A percentile compares a stretch with the other conserved stretches of the same genome.
These are phyloP conservation scores for Dendropsophus ebraccatus DNA, from an alignment of 2,113 vertebrate genomes.

Conservation along the genomic window DNA sequence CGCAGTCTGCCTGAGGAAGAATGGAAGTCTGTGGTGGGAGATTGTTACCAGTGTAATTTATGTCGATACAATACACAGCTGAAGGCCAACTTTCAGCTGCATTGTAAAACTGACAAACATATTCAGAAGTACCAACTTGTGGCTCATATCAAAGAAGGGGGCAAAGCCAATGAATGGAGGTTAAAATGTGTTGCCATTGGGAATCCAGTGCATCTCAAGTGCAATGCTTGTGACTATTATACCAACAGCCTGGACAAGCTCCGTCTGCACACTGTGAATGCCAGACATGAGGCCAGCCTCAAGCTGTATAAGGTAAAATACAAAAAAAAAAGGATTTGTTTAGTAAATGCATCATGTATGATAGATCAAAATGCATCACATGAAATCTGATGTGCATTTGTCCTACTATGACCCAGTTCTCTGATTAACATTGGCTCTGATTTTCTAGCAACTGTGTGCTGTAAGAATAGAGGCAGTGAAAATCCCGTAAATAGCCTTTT, in stretches of 20 bases:
- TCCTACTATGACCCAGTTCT: neutral
- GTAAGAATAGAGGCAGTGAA: slow-evolving; percentile 72
- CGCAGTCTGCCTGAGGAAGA: slow-evolving; percentile 93
- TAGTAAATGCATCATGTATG: no score
- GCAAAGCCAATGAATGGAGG: slow-evolving; percentile 97
- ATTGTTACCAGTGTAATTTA: slow-evolving; percentile 96
- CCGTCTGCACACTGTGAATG: slow-evolving; percentile 93
- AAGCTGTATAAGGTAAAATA: slow-evolving; percentile 96
- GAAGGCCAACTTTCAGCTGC: slow-evolving; percentile 98
- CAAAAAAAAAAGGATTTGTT: no score
- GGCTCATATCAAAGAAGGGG: slow-evolving; percentile 97
- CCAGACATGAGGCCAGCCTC: slow-evolving; percentile 95
- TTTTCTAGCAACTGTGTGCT: slow-evolving; percentile 56
- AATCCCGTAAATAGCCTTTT: slow-evolving; percentile 84
- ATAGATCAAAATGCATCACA: no score
- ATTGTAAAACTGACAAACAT: slow-evolving; percentile 98
- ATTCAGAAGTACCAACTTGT: slow-evolving; percentile 98
- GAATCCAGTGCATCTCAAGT: slow-evolving; percentile 96
- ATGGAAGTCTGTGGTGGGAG: slow-evolving; percentile 93
- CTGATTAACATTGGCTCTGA: neutral
- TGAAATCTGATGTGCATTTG: neutral
- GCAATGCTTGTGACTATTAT: slow-evolving; percentile 98
- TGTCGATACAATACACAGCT: slow-evolving; percentile 98
- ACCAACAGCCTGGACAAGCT: slow-evolving; percentile 98
- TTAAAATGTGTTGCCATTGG: slow-evolving; percentile 98